phyloP scores from a whole-genome alignment of 2,113 vertebrate species.

The Ascaphus truei region DNA sequence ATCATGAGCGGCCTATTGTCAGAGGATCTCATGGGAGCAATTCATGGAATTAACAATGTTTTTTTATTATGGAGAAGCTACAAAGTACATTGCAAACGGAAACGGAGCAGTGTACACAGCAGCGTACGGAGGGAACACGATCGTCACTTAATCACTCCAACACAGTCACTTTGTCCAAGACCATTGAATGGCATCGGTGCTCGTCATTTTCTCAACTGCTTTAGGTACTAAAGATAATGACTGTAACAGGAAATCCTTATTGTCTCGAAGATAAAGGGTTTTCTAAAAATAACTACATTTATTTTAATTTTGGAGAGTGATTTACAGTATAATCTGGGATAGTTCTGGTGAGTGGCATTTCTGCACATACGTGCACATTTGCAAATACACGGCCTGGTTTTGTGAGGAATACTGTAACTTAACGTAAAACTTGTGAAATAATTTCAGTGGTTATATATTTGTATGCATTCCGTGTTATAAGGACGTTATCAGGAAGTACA shows the following conservation, averaged over 20 bases:
- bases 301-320: constrained; percentile 9
- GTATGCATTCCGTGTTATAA: no score
- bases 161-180: neutral
- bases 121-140: neutral
- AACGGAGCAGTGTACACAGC: neutral
- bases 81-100: neutral
- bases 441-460: neutral
- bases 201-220: neutral
- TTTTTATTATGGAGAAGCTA: constrained; percentile 8
- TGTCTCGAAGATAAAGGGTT: constrained; percentile 25
- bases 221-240: constrained; percentile 7
- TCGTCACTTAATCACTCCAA: neutral
- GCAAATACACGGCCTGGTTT: constrained; percentile 27
- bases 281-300: constrained; percentile 1
- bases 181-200: neutral
- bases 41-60: neutral
- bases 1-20: constrained; percentile 13
- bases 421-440: neutral
- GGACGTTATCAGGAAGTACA: no score
- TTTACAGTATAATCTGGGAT: constrained; percentile 34
- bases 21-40: neutral
- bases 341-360: constrained; percentile 2
- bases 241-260: constrained; percentile 35
- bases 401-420: neutral
- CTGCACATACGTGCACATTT: constrained; percentile 23